A percentile compares a stretch with the other conserved stretches of the same genome.
Conservation (phyloP, 2,888 invertebrate species). For the Morpho achilles region DNA sequence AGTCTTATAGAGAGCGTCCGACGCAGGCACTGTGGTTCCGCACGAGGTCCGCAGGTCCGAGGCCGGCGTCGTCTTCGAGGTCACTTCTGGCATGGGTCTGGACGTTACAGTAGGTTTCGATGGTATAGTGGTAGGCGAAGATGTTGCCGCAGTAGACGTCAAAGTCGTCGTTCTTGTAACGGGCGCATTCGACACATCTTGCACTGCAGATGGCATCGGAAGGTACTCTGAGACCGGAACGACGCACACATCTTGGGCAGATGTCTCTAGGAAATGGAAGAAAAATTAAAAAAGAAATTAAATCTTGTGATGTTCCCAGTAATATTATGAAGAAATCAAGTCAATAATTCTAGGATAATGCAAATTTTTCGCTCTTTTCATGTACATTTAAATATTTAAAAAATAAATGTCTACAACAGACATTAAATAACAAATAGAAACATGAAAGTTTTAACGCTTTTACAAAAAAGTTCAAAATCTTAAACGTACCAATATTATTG, state of each 20-base stretch:
- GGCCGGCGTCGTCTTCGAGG: constrained; percentile 14
- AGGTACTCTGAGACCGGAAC: constrained; percentile 16
- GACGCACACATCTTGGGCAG: too few species aligned
- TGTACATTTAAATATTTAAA: too few species aligned
- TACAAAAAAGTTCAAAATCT: background rate
- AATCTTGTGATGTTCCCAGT: constrained; percentile 1
- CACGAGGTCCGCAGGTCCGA: constrained; percentile 15
- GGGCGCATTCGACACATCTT: constrained; percentile 15
- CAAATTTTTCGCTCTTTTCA: too few species aligned
- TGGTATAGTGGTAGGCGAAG: constrained; percentile 30
- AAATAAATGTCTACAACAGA: too few species aligned
- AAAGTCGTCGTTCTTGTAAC: constrained; percentile 3
- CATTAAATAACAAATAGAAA: too few species aligned
- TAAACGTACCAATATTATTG: constrained; percentile 4
- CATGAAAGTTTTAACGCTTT: too few species aligned
- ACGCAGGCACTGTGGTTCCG: constrained; percentile 27
- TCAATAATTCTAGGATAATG: too few species aligned
- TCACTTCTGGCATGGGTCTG: constrained; percentile 29
- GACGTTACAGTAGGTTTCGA: constrained; percentile 10
- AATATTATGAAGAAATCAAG: too few species aligned
- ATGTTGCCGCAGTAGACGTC: constrained; percentile 21
- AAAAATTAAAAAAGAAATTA: too few species aligned
- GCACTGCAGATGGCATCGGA: constrained; percentile 27
- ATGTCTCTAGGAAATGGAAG: too few species aligned
- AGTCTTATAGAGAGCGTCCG: constrained; percentile 34